These are phyloP conservation scores for Argyresthia albistria DNA, from an alignment of 2,888 invertebrate genomes.

Conservation along the genomic window DNA sequence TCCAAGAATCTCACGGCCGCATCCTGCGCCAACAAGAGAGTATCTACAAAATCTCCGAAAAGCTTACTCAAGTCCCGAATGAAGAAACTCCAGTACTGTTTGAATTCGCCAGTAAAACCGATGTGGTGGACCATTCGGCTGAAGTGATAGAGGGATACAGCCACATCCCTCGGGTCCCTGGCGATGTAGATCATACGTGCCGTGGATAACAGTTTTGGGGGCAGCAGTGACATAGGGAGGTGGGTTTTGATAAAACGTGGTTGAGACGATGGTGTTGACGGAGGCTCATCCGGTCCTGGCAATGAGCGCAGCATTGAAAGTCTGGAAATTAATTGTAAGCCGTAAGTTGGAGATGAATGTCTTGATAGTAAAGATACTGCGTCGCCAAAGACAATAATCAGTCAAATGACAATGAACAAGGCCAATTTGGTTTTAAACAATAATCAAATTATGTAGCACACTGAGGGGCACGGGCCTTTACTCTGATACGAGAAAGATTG, in stretches of 20 bases:
- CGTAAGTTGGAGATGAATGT: background rate
- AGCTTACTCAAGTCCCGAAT: slow-evolving; percentile 76
- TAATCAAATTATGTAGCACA: too few species aligned
- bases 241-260: slow-evolving; percentile 74
- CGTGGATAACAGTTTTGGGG: slow-evolving; percentile 69
- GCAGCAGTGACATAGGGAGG: slow-evolving; percentile 81
- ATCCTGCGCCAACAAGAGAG: background rate
- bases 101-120: slow-evolving; percentile 78
- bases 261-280: slow-evolving; percentile 20
- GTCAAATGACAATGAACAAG: background rate
- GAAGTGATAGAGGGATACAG: slow-evolving; percentile 86
- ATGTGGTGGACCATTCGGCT: slow-evolving; percentile 75
- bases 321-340: slow-evolving; percentile 46
- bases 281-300: slow-evolving; percentile 72
- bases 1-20: background rate
- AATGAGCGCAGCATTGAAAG: slow-evolving; percentile 67
- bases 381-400: background rate
- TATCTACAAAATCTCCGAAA: background rate
- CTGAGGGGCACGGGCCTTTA: too few species aligned
- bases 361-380: background rate
- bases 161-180: slow-evolving; percentile 89
- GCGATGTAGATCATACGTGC: slow-evolving; percentile 84
- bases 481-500: too few species aligned
- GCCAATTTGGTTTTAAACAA: too few species aligned
- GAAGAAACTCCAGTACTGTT: slow-evolving; percentile 80